Evolutionary conservation across 2,113 vertebrate genomes (phyloP), one percentile per base, ranked within the genome.

Genomic region (Siniperca knerii): DNA sequence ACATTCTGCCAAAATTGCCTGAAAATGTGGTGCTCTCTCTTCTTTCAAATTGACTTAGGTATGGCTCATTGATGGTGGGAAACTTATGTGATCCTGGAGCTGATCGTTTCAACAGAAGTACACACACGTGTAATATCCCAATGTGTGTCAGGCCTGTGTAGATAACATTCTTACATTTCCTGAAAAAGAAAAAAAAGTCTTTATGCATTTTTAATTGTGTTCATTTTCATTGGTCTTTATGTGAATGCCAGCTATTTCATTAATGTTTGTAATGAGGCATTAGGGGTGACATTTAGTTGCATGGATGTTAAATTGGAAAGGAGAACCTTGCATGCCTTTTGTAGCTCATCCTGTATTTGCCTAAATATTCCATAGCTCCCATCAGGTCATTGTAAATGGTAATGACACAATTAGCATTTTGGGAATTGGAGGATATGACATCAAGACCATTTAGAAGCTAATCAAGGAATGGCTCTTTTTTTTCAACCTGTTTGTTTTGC

Each of bases 231-330:
- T 88, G 71, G 75, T 76, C 84, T 91, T 89, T 74, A 72, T 78
- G 82, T 85, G 88, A 93, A 90, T 90, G 75, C 71, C 89, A 90
- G 60, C 73, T 54, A 81, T 89, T 93, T 85, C 75, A 91, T 93
- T 91, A 89, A 58, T 58, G 71, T 72, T 68, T 60, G 66, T 82
- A 86, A 93, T 90, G 79, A 89, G 81, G 83, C 87, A 71, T 89
- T 73, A 50, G 55, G 29, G 72, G 48, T 90, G 85, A 68, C 80
- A 78, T 88, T 91, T 88, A 80, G 73, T 81, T 71, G 44, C 57
- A 62, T 69, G 70, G 76, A 81, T 89, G 74, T 82, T 89, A 84
- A 84, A 94, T 85, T 81, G 77, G 42, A 82, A 52, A 70, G 58
- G 13, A 48, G 46, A 80, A 40, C 33, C 70, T 48, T 60, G 62